Evolutionary conservation across 2,113 vertebrate species (phyloP), one percentile per base, ranked within the genome.

Genomic region (Agapornis roseicollis): DNA sequence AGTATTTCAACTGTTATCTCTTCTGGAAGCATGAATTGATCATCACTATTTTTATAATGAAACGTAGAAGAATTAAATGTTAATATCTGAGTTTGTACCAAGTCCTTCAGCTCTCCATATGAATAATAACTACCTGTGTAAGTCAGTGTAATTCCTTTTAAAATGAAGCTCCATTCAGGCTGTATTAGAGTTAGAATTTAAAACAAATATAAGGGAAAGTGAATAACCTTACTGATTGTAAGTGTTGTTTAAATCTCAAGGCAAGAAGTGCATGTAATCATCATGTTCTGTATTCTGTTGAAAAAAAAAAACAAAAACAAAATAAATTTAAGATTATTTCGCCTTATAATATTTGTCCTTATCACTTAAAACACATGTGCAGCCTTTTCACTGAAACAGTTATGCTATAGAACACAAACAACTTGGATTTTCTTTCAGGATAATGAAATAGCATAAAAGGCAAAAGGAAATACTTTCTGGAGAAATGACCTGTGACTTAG

Each of bases 311-410:
- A n/a, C n/a, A n/a, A n/a, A 41, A 41, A 12, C 47, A 50, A 91
- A 95, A 89, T 82, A 91, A 93, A 91, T 93, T 56, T 69, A 7
- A 83, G 20, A 42, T 89, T 35, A 15, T 82, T 87, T 89, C 6
- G 3, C 74, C 13, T 6, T 50, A n/a, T 29, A 76, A 63, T 74
- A 83, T 80, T 89, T 63, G 58, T 90, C 74, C 71, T 50, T 85
- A 95, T 95, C 58, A 73, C 71, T 77, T 85, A 86, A 93, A 90
- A 70, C 15, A 56, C 22, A 4, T 33, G 24, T 74, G 15, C 52
- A 73, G 17, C 63, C 50, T 84, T 89, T 95, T 79, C 55, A 81
- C 23, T 84, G 46, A 64, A 84, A 73, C 60, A 68, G 49, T 79
- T 93, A 49, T 13, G 11, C 46, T 65, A 12, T 25, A 66, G 71